Conservation (phyloP, 2,888 invertebrate species). For the Linnaemya vulpina region DNA sequence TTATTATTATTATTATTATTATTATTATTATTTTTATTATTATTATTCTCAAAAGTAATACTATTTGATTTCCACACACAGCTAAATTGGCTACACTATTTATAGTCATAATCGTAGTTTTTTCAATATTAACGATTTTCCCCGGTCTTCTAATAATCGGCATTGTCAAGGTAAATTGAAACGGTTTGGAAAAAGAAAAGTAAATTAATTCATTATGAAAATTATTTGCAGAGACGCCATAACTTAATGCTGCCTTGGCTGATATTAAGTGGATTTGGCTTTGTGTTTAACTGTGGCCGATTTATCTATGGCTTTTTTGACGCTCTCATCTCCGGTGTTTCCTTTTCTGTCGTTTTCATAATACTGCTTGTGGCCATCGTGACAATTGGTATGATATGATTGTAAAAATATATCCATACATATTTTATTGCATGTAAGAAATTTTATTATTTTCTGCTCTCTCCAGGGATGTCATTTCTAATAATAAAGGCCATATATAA, state of each 20-base stretch:
- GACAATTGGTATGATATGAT: slow-evolving; percentile 3
- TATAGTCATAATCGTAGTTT: not conserved
- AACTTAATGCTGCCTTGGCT: slow-evolving; percentile 37
- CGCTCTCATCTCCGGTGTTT: not conserved
- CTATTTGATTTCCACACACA: not conserved
- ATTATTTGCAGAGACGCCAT: slow-evolving; percentile 23
- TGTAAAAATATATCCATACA: not conserved
- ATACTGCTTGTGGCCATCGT: not conserved
- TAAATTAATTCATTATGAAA: not conserved
- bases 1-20: no score
- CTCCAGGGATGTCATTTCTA: not conserved
- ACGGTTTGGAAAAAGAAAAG: not conserved
- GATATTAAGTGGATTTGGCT: not conserved
- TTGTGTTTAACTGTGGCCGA: not conserved
- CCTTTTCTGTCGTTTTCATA: not conserved
- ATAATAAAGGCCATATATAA: slow-evolving; percentile 8
- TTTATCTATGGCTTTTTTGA: not conserved
- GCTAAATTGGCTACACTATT: not conserved
- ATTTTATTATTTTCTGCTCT: not conserved
- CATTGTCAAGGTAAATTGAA: slow-evolving; percentile 37
- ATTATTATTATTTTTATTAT: no score
- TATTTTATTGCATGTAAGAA: not conserved
- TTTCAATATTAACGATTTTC: not conserved
- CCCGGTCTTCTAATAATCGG: slow-evolving; percentile 19
- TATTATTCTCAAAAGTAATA: not conserved